Evolutionary conservation across 2,888 invertebrate genomes (phyloP), one percentile per base, ranked within the genome.

Genomic region (Aphidius colemani): DNA sequence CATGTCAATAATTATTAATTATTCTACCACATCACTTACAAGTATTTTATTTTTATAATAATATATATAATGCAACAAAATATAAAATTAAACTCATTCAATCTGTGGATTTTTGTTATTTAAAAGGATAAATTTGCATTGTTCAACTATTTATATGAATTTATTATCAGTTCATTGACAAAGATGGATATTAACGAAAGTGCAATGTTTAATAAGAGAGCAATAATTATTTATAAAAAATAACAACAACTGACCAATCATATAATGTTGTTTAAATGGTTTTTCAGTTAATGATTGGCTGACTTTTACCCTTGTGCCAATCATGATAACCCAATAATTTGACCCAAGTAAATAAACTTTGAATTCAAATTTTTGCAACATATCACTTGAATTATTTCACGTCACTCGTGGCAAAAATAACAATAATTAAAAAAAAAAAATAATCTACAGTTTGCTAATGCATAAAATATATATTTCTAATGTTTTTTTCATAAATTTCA

Each of bases 81-180:
- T 18, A 18, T 18, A 1, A 18, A 18, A 30, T 30, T 30, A 2
- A 30, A 30, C 30, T 30, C 30, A 30, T 30, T 1, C 30, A 30
- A 30, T 30, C 4, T 30, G 5, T 4, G 30, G 30, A 30, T 30
- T 30, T 30, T 30, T 30, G 30, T 43, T 59, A 7, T 41, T 70
- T 69, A 62, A 71, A 67, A 72, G 73, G 72, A 69, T 74, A 70
- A 70, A 72, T 72, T 64, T 64, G 67, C 41, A 59, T 69, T 70
- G 69, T 72, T 69, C 59, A 61, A 66, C 72, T 78, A 79, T 77
- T 79, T 79, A 79, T 71, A 68, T 61, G 62, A 53, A 53, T 61
- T 69, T 73, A 43, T 61, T 73, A 73, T 75, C 76, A 67, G 59
- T 56, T 66, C 66, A 45, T 61, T 59, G 49, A 43, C 18, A 63